phyloP scores from a whole-genome alignment of 1,140 invertebrate species.

The Bicyclus anynana region DNA sequence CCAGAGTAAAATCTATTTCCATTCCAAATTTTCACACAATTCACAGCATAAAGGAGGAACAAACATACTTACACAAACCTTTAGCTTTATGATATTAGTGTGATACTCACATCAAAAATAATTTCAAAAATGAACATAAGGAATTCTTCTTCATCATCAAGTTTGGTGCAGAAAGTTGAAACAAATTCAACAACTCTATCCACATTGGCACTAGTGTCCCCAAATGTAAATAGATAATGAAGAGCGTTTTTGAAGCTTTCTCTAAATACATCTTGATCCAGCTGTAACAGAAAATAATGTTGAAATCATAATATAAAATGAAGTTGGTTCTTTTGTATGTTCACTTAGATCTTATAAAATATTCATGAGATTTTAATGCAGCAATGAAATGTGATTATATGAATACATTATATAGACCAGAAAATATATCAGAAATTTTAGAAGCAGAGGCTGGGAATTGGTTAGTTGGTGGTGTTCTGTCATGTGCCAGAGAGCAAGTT shows the following conservation, averaged over 20 bases:
- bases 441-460: too few relatives aligned
- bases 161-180: conserved; percentile 79
- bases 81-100: background rate
- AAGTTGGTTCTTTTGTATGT: background rate
- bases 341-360: background rate
- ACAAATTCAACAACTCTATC: conserved; percentile 82
- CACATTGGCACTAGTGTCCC: conserved; percentile 81
- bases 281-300: conserved; percentile 44
- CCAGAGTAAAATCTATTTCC: too few relatives aligned
- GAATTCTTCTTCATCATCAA: conserved; percentile 77
- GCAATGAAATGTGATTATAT: too few relatives aligned
- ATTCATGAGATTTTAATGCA: too few relatives aligned
- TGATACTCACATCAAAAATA: conserved; percentile 76
- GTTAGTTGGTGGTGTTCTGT: too few relatives aligned
- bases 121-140: conserved; percentile 76
- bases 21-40: too few relatives aligned
- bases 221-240: conserved; percentile 77
- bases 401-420: too few relatives aligned
- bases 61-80: too few relatives aligned
- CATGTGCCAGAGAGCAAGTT: too few relatives aligned
- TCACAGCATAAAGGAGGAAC: too few relatives aligned
- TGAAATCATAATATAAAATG: too few relatives aligned
- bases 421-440: too few relatives aligned
- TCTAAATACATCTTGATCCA: conserved; percentile 72
- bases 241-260: conserved; percentile 77